Percentiles rank a stretch among this genome's conserved stretches.
Conservation (phyloP, 2,888 invertebrate species). For the Petrophora chlorosata region DNA sequence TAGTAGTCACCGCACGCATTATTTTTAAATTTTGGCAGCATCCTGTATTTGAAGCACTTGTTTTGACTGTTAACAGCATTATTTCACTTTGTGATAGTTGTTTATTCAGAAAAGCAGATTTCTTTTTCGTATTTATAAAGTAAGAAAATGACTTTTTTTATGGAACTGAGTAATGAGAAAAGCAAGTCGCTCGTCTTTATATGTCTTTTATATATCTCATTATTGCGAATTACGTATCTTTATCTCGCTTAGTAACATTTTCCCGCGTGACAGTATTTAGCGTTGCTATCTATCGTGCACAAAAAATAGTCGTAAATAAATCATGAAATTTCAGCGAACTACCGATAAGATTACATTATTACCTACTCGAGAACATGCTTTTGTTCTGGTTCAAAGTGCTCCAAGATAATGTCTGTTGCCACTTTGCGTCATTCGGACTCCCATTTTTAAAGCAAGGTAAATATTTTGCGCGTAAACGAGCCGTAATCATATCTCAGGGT, state of each 20-base stretch:
- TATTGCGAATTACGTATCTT: no score
- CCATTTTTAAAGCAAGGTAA: slow-evolving; percentile 43
- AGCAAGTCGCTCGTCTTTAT: no score
- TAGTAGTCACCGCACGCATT: not conserved
- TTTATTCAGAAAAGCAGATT: not conserved
- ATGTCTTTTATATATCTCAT: no score
- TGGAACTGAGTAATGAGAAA: no score
- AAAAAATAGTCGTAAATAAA: slow-evolving; percentile 37
- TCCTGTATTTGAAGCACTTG: slow-evolving; percentile 1
- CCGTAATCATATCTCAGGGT: slow-evolving; percentile 30
- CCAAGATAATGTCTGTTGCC: slow-evolving; percentile 43
- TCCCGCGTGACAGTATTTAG: not conserved
- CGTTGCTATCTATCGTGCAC: not conserved
- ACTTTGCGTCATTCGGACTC: slow-evolving; percentile 52
- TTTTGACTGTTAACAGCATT: slow-evolving; percentile 2
- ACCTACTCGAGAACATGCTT: slow-evolving; percentile 36
- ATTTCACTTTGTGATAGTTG: not conserved
- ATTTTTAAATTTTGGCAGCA: slow-evolving; percentile 3
- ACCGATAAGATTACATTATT: slow-evolving; percentile 35
- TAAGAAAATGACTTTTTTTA: no score
- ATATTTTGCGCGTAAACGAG: slow-evolving; percentile 41
- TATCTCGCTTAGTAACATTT: not conserved
- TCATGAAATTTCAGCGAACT: slow-evolving; percentile 4
- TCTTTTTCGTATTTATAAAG: no score
- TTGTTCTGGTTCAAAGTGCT: slow-evolving; percentile 53